Conservation (phyloP, 2,113 vertebrate species). For the Chloroceryle aenea region DNA sequence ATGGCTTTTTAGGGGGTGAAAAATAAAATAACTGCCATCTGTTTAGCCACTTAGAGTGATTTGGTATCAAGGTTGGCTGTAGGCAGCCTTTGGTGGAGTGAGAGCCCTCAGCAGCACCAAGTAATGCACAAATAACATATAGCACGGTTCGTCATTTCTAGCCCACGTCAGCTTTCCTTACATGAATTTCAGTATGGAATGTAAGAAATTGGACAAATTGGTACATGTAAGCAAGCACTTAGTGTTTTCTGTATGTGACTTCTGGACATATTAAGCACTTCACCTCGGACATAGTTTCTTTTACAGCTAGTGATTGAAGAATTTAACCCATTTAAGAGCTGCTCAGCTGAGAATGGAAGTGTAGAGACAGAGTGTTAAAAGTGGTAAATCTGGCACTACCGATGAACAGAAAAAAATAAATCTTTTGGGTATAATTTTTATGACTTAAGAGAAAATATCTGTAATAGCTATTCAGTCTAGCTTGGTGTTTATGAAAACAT, state of each 20-base stretch:
- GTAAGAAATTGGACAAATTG: not conserved
- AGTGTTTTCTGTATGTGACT: not conserved
- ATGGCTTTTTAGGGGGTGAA: not conserved
- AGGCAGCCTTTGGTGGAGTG: not conserved
- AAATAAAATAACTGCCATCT: not conserved
- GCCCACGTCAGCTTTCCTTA: not conserved
- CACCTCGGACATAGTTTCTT: not conserved
- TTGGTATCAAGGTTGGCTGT: not conserved
- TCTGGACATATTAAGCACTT: not conserved
- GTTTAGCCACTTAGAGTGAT: fast-evolving
- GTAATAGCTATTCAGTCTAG: not conserved
- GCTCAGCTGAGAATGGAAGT: not conserved
- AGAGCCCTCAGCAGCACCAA: not conserved
- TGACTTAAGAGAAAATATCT: slow-evolving; percentile 7
- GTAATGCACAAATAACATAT: not conserved
- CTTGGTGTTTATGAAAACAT: slow-evolving; percentile 38
- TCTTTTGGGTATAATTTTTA: not conserved
- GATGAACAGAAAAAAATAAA: not conserved
- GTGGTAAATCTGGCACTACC: not conserved
- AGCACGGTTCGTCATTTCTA: not conserved
- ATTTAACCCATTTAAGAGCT: not conserved
- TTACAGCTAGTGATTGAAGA: not conserved
- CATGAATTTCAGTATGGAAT: not conserved
- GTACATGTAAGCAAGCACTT: not conserved
- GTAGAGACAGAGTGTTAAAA: not conserved